Base-by-base conservation (phyloP, 2,113 vertebrate species). In the Microcebus jonahi region DNA sequence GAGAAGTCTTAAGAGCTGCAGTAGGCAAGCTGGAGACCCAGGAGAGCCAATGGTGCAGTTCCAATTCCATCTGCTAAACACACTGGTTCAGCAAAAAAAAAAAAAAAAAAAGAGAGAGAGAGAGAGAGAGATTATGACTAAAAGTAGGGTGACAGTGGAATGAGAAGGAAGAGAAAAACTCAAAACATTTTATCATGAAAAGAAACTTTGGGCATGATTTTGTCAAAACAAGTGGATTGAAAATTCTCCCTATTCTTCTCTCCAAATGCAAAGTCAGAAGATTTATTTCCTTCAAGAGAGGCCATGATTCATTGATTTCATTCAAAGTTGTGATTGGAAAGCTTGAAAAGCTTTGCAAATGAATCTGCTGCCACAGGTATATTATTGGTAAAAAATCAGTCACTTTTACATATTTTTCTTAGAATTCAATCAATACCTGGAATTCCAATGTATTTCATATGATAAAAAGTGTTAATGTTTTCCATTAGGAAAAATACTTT, bases 101-200 rank as follows among this genome's bases (percentile, higher is more conserved):
- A 57, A 21, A 55, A 25, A 48, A 55, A 55, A 53, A 39, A 39
- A 39, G 39, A 57, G 18, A 57, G 5, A 53, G 20, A 61, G 25
- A 57, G 6, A 57, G 55, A 57, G 18, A 57, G 4, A 9, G 3
- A 65, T 76, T 68, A 76, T 18, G 36, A 82, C 6, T 27, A 85
- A 48, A 48, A 90, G 31, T 5, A 34, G 10, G 6, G 48, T 9
- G 8, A 85, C 9, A 81, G 12, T 7, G 57, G 57, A 80, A 63
- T 96, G 34, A 48, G 80, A 94, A 50, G 34, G 80, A 94, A n/a
- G 34, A 79, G 48, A 77, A 83, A 92, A 81, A 34, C 21, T n/a
- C 36, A 79, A 80, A 82, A 53, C 7, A 3, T 36, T 63, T 77
- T 80, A 86, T 45, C 50, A 36, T 45, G 31, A 59, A 75, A 73